Evolutionary conservation across 2,797 vertebrate genomes (phyloP).

Genomic region (Anguilla marmorata): DNA sequence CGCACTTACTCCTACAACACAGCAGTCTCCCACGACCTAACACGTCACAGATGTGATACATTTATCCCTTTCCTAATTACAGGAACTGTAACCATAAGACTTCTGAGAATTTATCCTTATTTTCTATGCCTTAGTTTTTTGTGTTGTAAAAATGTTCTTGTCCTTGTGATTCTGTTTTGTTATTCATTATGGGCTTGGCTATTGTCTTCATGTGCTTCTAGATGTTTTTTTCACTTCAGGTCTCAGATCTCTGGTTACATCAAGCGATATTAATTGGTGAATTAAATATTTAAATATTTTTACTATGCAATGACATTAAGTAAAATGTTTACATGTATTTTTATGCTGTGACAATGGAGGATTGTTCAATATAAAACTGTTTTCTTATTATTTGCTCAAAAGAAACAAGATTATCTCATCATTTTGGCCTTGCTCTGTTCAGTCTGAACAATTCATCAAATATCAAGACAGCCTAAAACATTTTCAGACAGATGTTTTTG

Average conservation of each 20-base stretch:
- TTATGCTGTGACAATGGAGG: background rate
- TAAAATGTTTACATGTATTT: background rate
- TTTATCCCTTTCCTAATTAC: constrained; percentile 67
- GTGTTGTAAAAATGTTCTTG: constrained; percentile 37
- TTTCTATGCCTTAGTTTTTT: constrained; percentile 23
- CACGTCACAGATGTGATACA: constrained; percentile 67
- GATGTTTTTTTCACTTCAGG: background rate
- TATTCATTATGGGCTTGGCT: background rate
- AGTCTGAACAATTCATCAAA: background rate
- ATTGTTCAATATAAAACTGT: background rate
- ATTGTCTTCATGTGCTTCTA: background rate
- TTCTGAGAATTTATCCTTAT: background rate
- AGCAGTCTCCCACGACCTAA: constrained; percentile 57
- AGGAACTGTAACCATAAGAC: constrained; percentile 60
- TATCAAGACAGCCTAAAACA: background rate
- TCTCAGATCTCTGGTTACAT: no score
- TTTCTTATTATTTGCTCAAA: background rate
- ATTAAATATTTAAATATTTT: background rate
- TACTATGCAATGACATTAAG: background rate
- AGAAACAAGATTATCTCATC: background rate
- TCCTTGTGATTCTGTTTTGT: background rate
- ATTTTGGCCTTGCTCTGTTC: background rate
- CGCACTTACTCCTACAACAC: constrained; percentile 57
- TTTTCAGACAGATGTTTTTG: background rate
- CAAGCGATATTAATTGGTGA: no score